Percentiles rank a stretch among this genome's conserved stretches.
These are phyloP conservation scores for Barypeithes pellucidus DNA, from an alignment of 2,888 invertebrate species.

Conservation along the genomic window DNA sequence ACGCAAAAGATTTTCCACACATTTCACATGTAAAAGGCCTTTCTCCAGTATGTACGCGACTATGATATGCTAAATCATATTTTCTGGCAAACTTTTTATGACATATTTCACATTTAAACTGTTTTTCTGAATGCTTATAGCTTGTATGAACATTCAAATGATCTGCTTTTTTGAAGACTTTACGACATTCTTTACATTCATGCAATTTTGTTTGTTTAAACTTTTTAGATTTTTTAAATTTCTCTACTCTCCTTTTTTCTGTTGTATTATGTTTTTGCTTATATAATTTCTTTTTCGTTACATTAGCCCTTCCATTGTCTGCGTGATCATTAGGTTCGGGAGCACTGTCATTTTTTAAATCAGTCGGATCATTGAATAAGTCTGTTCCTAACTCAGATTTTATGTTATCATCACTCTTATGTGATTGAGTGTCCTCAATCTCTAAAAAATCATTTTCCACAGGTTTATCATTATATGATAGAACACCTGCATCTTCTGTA, in stretches of 20 bases:
- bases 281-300: not conserved
- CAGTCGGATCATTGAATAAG: not conserved
- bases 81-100: slow-evolving; percentile 44
- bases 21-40: slow-evolving; percentile 43
- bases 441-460: not conserved
- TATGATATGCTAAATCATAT: slow-evolving; percentile 37
- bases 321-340: not conserved
- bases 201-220: slow-evolving; percentile 8
- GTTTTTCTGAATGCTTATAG: slow-evolving; percentile 38
- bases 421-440: not conserved
- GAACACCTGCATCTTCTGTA: not conserved
- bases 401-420: not conserved
- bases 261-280: not conserved
- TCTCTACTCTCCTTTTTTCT: not conserved
- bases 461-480: not conserved
- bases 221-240: not conserved
- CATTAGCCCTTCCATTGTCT: not conserved
- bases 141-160: slow-evolving; percentile 40
- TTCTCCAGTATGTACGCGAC: slow-evolving; percentile 43
- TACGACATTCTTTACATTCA: slow-evolving; percentile 40
- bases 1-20: slow-evolving; percentile 47
- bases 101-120: slow-evolving; percentile 39
- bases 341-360: slow-evolving; percentile 4
- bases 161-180: slow-evolving; percentile 36
- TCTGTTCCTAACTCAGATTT: slow-evolving; percentile 21